These are phyloP conservation scores for Melierax canorus DNA, from an alignment of 2,113 vertebrate species.

Conservation along the genomic window DNA sequence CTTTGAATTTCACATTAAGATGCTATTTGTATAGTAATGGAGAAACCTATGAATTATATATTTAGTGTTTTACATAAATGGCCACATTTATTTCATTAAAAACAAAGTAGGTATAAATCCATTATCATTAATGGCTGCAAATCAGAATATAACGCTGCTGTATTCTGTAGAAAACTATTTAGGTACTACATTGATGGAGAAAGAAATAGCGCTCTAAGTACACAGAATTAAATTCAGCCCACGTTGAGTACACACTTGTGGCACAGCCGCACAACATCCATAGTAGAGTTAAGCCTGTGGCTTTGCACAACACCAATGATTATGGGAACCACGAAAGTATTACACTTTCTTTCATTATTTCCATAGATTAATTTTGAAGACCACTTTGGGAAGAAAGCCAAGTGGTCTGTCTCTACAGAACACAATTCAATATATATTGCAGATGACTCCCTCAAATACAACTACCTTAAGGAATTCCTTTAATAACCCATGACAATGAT, in stretches of 20 bases:
- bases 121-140: not conserved
- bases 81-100: not conserved
- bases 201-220: not conserved
- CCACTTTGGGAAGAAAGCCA: not conserved
- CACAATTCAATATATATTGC: not conserved
- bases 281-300: not conserved
- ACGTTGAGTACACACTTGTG: accelerated
- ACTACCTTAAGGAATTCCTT: not conserved
- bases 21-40: not conserved
- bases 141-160: not conserved
- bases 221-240: not conserved
- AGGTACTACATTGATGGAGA: not conserved
- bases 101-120: not conserved
- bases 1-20: not conserved
- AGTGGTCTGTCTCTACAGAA: not conserved
- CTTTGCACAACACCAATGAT: not conserved
- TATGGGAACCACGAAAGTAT: not conserved
- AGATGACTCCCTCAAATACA: not conserved
- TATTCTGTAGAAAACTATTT: not conserved
- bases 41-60: not conserved
- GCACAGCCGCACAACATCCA: not conserved
- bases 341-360: not conserved
- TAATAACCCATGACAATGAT: not conserved
- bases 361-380: not conserved
- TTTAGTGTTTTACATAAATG: not conserved